Evolutionary conservation across 2,113 vertebrate species (phyloP).

Genomic region (Pelodiscus sinensis): DNA sequence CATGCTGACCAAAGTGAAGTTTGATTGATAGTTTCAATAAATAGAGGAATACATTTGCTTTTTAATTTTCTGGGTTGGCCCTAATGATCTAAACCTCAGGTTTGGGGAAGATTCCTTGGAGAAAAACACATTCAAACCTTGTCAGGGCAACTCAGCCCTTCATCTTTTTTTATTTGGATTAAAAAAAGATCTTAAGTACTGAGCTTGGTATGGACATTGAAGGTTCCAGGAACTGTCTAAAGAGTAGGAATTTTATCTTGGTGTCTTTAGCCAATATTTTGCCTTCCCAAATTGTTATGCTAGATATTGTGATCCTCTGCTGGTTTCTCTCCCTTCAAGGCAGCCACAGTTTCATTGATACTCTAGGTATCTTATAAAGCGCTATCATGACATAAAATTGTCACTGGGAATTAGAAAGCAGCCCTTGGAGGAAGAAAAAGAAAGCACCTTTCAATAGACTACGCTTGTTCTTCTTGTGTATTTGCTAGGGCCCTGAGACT

Average conservation of each 20-base stretch:
- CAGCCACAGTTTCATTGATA: background rate
- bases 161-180: background rate
- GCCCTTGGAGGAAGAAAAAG: background rate
- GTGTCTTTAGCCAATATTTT: background rate
- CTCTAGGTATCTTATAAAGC: background rate
- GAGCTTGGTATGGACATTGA: background rate
- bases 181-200: background rate
- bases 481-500: background rate
- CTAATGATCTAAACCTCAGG: background rate
- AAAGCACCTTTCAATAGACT: background rate
- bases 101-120: background rate
- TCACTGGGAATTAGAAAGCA: background rate
- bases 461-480: background rate
- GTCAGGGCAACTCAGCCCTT: background rate
- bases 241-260: background rate
- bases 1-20: background rate
- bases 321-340: background rate
- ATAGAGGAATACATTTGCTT: background rate
- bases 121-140: background rate
- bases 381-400: background rate
- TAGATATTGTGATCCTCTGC: background rate
- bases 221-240: background rate
- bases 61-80: conserved; percentile 20
- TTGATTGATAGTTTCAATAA: conserved; percentile 7
- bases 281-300: background rate